These are phyloP conservation scores for Geotria australis DNA, from an alignment of 2,797 vertebrate species.

Conservation along the genomic window DNA sequence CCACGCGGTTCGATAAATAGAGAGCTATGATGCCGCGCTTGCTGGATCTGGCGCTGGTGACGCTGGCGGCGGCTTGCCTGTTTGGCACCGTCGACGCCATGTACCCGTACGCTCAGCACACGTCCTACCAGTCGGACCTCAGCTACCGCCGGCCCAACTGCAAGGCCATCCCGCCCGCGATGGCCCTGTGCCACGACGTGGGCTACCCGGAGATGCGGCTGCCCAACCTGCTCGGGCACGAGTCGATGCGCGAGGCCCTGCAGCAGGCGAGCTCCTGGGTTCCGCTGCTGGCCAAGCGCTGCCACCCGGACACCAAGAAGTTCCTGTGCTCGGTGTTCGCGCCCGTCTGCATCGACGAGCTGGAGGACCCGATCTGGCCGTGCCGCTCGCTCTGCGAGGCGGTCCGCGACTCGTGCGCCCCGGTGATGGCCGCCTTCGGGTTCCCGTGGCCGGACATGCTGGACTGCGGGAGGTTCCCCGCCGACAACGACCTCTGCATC, in stretches of 20 bases:
- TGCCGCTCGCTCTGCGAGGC: conserved; percentile 69
- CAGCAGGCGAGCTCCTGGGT: conserved; percentile 91
- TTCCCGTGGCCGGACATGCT: conserved; percentile 95
- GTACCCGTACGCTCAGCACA: conserved; percentile 48
- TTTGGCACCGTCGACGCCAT: conserved; percentile 29
- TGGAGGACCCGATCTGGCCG: conserved; percentile 75
- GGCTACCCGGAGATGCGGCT: conserved; percentile 83
- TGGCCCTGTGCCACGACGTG: conserved; percentile 61
- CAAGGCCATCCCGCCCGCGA: conserved; percentile 49
- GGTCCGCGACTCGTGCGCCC: conserved; percentile 56
- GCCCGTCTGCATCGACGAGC: conserved; percentile 64
- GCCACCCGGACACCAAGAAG: conserved; percentile 71
- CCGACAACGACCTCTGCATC: conserved; percentile 80
- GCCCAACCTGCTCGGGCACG: conserved; percentile 83
- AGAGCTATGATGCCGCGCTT: conserved; percentile 10
- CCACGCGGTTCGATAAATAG: too few relatives aligned
- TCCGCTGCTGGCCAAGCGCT: conserved; percentile 77
- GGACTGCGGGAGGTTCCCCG: conserved; percentile 56
- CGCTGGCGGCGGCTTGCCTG: conserved; percentile 13
- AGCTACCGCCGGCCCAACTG: conserved; percentile 56
- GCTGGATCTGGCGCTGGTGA: conserved; percentile 12
- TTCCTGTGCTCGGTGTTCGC: conserved; percentile 93
- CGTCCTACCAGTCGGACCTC: conserved; percentile 11
- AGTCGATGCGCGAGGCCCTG: conserved; percentile 70
- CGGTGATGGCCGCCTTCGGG: conserved; percentile 83